Conservation (phyloP, 2,113 vertebrate species). For the Tachuris rubrigastra region DNA sequence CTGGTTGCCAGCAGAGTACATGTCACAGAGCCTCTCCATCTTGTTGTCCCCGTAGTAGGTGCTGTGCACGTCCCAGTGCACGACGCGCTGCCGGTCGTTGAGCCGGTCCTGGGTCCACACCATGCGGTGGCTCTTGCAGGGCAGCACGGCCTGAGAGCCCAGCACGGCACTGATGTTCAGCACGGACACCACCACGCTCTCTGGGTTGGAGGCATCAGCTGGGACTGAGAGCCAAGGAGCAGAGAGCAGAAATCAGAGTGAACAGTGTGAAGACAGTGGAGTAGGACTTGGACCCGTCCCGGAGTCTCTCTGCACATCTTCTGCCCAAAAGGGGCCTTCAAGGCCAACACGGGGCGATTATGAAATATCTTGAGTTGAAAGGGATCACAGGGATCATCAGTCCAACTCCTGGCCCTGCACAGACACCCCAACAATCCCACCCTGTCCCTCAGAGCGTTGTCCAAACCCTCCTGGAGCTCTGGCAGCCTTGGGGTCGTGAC, state of each 20-base stretch:
- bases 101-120: slow-evolving; percentile 92
- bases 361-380: neutral
- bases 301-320: neutral
- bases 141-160: slow-evolving; percentile 79
- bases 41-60: slow-evolving; percentile 34
- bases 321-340: neutral
- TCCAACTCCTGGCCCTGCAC: neutral
- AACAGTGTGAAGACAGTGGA: accelerated
- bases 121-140: slow-evolving; percentile 91
- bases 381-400: neutral
- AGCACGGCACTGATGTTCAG: slow-evolving; percentile 77
- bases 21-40: slow-evolving; percentile 84
- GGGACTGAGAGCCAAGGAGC: neutral
- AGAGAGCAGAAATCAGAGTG: neutral
- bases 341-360: neutral
- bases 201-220: slow-evolving; percentile 71
- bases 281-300: neutral
- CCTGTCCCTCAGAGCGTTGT: accelerated
- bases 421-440: neutral
- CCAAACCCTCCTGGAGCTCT: neutral
- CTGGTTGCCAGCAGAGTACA: slow-evolving; percentile 86
- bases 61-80: slow-evolving; percentile 91
- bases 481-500: neutral
- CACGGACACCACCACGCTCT: slow-evolving; percentile 82
- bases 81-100: slow-evolving; percentile 89